These are phyloP conservation scores for Toxotes jaculatrix DNA, from an alignment of 2,113 vertebrate species.

Conservation along the genomic window DNA sequence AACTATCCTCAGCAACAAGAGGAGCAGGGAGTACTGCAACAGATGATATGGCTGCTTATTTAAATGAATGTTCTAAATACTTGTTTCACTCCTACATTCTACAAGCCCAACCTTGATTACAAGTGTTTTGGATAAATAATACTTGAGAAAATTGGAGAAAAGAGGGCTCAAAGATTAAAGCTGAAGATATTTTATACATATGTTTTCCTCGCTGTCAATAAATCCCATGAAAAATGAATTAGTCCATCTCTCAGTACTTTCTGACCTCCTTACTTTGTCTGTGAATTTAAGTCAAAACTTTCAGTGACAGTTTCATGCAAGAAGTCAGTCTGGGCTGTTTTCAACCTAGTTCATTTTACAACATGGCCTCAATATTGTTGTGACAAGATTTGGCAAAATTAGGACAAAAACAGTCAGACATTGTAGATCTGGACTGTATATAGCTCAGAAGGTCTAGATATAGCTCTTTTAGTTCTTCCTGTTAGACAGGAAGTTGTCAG, in stretches of 20 bases:
- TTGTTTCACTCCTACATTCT: background rate
- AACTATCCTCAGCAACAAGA: too few species aligned
- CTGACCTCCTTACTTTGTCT: background rate
- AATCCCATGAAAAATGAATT: background rate
- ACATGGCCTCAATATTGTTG: background rate
- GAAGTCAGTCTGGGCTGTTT: too few species aligned
- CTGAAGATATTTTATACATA: background rate
- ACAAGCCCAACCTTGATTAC: background rate
- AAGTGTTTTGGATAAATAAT: background rate
- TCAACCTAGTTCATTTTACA: too few species aligned
- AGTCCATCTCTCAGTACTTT: background rate
- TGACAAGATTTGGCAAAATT: too few species aligned
- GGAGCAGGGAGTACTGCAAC: background rate
- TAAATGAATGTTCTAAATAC: too few species aligned
- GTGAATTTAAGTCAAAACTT: too few species aligned
- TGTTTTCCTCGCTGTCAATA: background rate
- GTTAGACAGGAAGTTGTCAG: slow-evolving; percentile 13
- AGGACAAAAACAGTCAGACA: too few species aligned
- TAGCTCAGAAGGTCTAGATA: background rate
- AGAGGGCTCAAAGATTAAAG: background rate
- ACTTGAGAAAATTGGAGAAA: background rate
- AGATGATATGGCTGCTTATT: background rate
- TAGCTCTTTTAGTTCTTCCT: background rate
- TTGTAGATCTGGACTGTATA: background rate
- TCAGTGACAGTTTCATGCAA: too few species aligned